Base-by-base conservation (phyloP, 2,888 invertebrate genomes). In the Onthophagus sagittarius region DNA sequence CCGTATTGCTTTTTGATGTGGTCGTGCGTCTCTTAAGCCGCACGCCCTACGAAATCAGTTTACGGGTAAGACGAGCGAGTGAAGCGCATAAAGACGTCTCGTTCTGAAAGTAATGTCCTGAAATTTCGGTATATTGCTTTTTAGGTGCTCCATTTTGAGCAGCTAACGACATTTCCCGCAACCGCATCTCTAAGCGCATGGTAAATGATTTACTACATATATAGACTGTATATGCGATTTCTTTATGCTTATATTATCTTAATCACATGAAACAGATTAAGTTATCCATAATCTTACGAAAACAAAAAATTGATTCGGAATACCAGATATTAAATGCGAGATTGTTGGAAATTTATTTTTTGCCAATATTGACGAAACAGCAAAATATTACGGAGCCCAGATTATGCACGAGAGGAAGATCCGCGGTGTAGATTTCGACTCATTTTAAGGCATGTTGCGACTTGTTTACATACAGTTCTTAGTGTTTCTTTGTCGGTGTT, bases 1-100 rank as follows among this genome's bases (percentile, higher is more conserved):
- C 77, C 77, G 77, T 79, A 79, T 79, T 78, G 78, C 79, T 79
- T 79, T 79, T 79, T 79, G 79, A 79, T 79, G 79, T 76, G 77
- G 78, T 67, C 63, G 6, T 63, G n/a, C 67, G 31, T 67, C 67
- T 67, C 31, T n/a, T 23, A 63, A 63, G 70, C 15, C 62, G 39
- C 39, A 13, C 63, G 9, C 15, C 15, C 6, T 23, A 7, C 15
- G 67, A 32, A 31, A 67, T 67, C 31, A 31, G 67, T n/a, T 23
- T 67, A 31, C n/a, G 31, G n/a, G 23, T 67, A 67, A 32, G n/a
- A 23, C 32, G 67, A 13, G 15, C 15, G n/a, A 15, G 32, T n/a
- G 67, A 67, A 7, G 31, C 15, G 67, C 31, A 67, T 32, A 31
- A 31, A 67, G 67, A 76, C 77, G 77, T 74, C 75, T 74, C 75